Evolutionary conservation across 1,140 invertebrate species (phyloP).

Genomic region (Drosophila ambigua): DNA sequence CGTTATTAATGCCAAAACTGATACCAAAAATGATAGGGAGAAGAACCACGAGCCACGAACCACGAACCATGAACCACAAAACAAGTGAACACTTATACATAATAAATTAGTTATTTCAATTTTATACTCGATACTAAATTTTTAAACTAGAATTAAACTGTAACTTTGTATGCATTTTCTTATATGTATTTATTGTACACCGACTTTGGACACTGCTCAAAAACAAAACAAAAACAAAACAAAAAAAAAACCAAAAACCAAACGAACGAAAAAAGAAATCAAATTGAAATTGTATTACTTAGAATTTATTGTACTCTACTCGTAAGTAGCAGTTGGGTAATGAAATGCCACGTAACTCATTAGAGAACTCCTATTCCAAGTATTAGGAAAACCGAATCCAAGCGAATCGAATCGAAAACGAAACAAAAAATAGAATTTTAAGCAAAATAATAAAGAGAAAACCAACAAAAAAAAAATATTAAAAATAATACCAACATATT

Average conservation of each 20-base stretch:
- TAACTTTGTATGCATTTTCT: constrained; percentile 80
- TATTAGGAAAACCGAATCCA: neutral
- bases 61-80: constrained; percentile 6
- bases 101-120: constrained; percentile 76
- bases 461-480: neutral
- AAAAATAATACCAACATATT: constrained; percentile 9
- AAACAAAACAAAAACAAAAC: constrained; percentile 11
- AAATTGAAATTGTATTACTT: constrained; percentile 31
- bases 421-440: constrained; percentile 11
- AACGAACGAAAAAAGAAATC: constrained; percentile 31
- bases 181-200: constrained; percentile 72
- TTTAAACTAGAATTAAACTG: constrained; percentile 74
- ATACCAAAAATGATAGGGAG: constrained; percentile 17
- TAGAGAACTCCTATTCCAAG: constrained; percentile 46
- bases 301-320: constrained; percentile 37
- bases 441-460: constrained; percentile 16
- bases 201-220: constrained; percentile 57
- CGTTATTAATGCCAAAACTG: constrained; percentile 41
- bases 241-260: constrained; percentile 4
- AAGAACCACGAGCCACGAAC: constrained; percentile 15
- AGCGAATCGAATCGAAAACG: constrained; percentile 15
- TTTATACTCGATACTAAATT: constrained; percentile 78
- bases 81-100: constrained; percentile 21
- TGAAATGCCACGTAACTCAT: constrained; percentile 23
- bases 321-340: constrained; percentile 21